A percentile compares a stretch with the other conserved stretches of the same genome.
These are phyloP conservation scores for Entomobrya proxima DNA, from an alignment of 2,888 invertebrate genomes.

Conservation along the genomic window DNA sequence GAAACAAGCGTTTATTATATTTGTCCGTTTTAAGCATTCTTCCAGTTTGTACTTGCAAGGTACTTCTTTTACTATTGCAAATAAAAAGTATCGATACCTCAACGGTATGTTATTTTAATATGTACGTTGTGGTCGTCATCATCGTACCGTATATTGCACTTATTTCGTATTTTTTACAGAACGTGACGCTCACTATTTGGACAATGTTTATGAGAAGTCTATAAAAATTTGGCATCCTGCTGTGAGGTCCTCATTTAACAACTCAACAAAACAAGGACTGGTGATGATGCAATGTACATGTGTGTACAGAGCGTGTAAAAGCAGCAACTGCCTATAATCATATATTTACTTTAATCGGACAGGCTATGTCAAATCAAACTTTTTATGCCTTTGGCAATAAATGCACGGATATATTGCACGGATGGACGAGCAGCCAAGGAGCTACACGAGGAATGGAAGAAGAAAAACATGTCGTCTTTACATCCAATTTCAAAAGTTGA, in stretches of 20 bases:
- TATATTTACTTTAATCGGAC: slow-evolving; percentile 61
- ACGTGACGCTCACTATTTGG: slow-evolving; percentile 39
- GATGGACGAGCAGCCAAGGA: neutral
- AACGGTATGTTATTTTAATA: too few relatives aligned
- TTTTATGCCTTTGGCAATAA: slow-evolving; percentile 55
- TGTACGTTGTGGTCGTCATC: too few relatives aligned
- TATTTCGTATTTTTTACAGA: slow-evolving; percentile 30
- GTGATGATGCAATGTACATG: slow-evolving; percentile 1
- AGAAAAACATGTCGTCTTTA: neutral
- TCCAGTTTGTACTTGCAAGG: neutral
- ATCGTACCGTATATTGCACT: neutral
- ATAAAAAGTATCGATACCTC: neutral
- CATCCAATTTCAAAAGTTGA: slow-evolving; percentile 11
- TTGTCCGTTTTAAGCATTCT: neutral
- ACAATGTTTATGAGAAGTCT: slow-evolving; percentile 47
- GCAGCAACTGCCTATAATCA: slow-evolving; percentile 43
- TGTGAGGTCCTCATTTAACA: slow-evolving; percentile 63
- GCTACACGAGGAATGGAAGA: neutral
- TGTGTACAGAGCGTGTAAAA: neutral
- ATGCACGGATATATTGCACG: neutral
- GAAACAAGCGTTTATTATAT: slow-evolving; percentile 30
- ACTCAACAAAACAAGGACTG: slow-evolving; percentile 42
- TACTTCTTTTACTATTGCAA: neutral
- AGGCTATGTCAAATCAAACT: slow-evolving; percentile 60
- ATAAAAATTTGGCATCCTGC: slow-evolving; percentile 57